Base-by-base conservation (phyloP, 1,140 invertebrate species). In the Euura lappo region DNA sequence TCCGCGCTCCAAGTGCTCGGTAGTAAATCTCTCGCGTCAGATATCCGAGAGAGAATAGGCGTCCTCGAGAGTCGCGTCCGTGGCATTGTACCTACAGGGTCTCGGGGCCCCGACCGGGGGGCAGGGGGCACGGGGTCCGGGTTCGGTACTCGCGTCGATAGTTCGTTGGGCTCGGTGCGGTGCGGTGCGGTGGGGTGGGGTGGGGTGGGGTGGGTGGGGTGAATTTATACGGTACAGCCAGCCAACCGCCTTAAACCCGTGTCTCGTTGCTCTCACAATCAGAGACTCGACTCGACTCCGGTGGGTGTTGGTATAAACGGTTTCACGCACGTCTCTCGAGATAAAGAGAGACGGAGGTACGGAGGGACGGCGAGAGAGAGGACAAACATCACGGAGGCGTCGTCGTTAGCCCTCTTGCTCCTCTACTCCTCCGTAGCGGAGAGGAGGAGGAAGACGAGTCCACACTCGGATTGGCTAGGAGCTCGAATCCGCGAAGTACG, bases 401-500 rank as follows among this genome's bases (percentile, higher is more conserved):
- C 45, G 42, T 70, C 69, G 44, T n/a, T 51, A n/a, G 44, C 44
- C 10, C 71, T 73, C 72, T 72, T 72, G 69, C 65, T 64, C 72
- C 74, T 76, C 71, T 76, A 44, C 72, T 74, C 73, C 70, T 65
- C 47, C 67, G 47, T 45, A 6, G 47, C 70, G 70, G 42, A 11
- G 70, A 4, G 10, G 70, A 47, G 46, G 51, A 71, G 47, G 70
- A n/a, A 71, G 75, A 75, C 65, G 65, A 69, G 73, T 77, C 78
- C 76, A 72, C 77, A 28, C 28, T 70, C 45, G 69, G 65, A 73
- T 28, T 28, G 28, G 28, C 28, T 28, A 66, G 45, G 69, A 67
- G 43, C 44, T 47, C 4, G 85, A 86, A 86, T 86, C 79, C 84
- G 83, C 82, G 79, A 83, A 84, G 81, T 81, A 81, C 76, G 43